A percentile compares a stretch with the other conserved stretches of the same genome.
These are phyloP conservation scores for Drosophila ironensis DNA, from an alignment of 1,140 invertebrate species.

Conservation along the genomic window DNA sequence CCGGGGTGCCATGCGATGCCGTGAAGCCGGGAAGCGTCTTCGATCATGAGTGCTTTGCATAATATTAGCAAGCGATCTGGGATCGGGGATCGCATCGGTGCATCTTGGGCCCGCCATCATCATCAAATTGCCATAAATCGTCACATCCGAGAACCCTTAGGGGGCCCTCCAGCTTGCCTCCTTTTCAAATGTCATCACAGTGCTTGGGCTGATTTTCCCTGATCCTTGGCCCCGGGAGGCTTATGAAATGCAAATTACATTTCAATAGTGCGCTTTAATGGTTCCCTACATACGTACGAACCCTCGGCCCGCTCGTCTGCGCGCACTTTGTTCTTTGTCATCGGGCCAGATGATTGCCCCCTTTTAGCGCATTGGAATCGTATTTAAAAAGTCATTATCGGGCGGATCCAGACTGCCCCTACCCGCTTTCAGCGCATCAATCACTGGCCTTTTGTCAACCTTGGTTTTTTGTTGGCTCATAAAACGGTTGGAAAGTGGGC, in stretches of 20 bases:
- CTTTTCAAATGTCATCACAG: slow-evolving; percentile 59
- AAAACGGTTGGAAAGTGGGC: slow-evolving; percentile 21
- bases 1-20: slow-evolving; percentile 37
- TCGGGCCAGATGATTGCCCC: slow-evolving; percentile 52
- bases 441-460: slow-evolving; percentile 50
- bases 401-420: slow-evolving; percentile 15
- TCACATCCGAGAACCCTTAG: slow-evolving; percentile 31
- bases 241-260: slow-evolving; percentile 77
- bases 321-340: slow-evolving; percentile 42
- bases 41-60: slow-evolving; percentile 70
- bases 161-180: slow-evolving; percentile 18
- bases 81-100: slow-evolving; percentile 16
- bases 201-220: slow-evolving; percentile 8
- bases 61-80: slow-evolving; percentile 42
- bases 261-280: slow-evolving; percentile 60
- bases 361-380: slow-evolving; percentile 70
- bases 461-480: slow-evolving; percentile 12
- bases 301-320: slow-evolving; percentile 33
- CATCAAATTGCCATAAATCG: slow-evolving; percentile 66
- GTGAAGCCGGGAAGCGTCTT: slow-evolving; percentile 39
- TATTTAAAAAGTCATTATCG: slow-evolving; percentile 78
- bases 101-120: slow-evolving; percentile 64
- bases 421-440: slow-evolving; percentile 33
- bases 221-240: slow-evolving; percentile 46
- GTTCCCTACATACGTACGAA: slow-evolving; percentile 21